A percentile compares a stretch with the other conserved stretches of the same genome.
phyloP scores from a whole-genome alignment of 1,140 invertebrate species.

The Ruditapes philippinarum region DNA sequence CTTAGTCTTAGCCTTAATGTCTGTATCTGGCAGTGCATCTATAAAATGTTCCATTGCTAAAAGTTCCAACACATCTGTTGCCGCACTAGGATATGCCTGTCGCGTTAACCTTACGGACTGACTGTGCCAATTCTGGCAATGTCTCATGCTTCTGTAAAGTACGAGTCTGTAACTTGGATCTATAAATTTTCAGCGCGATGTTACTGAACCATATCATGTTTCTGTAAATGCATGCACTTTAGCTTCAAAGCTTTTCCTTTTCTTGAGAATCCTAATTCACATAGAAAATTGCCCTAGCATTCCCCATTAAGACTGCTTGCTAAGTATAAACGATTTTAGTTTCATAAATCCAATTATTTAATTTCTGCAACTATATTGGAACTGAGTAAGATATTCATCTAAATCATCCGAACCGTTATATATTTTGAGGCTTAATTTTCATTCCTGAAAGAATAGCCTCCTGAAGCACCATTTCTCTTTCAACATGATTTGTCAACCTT shows the following conservation, averaged over 20 bases:
- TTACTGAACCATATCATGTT: constrained; percentile 28
- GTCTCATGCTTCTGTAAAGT: constrained; percentile 17
- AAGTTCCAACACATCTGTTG: not conserved
- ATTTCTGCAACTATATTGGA: constrained; percentile 47
- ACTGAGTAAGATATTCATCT: constrained; percentile 31
- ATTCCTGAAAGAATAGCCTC: no score
- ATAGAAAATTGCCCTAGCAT: constrained; percentile 29
- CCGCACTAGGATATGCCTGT: not conserved
- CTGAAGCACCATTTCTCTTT: not conserved
- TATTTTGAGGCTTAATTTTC: not conserved
- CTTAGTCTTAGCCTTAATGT: not conserved
- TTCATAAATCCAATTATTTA: constrained; percentile 36
- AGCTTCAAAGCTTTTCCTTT: constrained; percentile 1
- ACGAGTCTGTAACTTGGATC: constrained; percentile 34
- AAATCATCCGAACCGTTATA: not conserved
- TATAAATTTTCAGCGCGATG: constrained; percentile 38
- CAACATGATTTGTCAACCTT: not conserved
- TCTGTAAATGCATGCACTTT: constrained; percentile 25
- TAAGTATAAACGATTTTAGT: constrained; percentile 49
- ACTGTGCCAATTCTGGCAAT: not conserved
- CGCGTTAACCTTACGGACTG: constrained; percentile 18
- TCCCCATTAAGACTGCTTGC: constrained; percentile 42
- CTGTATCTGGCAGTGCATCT: constrained; percentile 11
- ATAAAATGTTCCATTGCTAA: constrained; percentile 1
- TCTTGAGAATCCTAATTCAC: constrained; percentile 11